Evolutionary conservation across 2,888 invertebrate species (phyloP).

Genomic region (Rhyacophila evoluta): DNA sequence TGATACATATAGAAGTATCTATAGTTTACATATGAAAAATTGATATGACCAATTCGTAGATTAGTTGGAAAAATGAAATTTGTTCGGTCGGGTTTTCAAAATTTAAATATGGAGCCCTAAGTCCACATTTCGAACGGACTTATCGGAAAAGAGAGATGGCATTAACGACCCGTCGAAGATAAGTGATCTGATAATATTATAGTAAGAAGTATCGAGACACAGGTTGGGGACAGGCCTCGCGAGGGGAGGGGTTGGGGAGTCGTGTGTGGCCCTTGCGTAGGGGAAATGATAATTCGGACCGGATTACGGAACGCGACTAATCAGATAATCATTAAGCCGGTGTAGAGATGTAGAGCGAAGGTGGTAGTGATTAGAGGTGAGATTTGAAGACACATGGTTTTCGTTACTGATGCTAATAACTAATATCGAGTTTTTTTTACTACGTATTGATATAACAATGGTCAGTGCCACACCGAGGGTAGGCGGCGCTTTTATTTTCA

Average conservation of each 20-base stretch:
- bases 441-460: too few relatives aligned
- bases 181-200: neutral
- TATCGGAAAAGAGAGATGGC: neutral
- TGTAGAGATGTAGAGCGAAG: neutral
- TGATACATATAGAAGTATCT: too few relatives aligned
- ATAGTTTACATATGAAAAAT: too few relatives aligned
- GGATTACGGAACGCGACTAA: slow-evolving; percentile 54
- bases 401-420: too few relatives aligned
- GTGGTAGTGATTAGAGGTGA: slow-evolving; percentile 20
- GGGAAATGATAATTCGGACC: slow-evolving; percentile 49
- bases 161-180: neutral
- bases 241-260: slow-evolving; percentile 9
- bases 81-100: too few relatives aligned
- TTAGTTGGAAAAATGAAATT: too few relatives aligned
- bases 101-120: too few relatives aligned
- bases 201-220: neutral
- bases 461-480: too few relatives aligned
- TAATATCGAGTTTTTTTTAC: too few relatives aligned
- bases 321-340: slow-evolving; percentile 54
- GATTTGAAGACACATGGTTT: neutral
- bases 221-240: neutral
- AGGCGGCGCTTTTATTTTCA: too few relatives aligned
- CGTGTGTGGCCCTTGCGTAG: slow-evolving; percentile 51
- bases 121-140: neutral
- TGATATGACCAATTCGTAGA: too few relatives aligned